A percentile compares a stretch with the other conserved stretches of the same genome.
These are phyloP conservation scores for Fulica atra DNA, from an alignment of 2,113 vertebrate species.

Conservation along the genomic window DNA sequence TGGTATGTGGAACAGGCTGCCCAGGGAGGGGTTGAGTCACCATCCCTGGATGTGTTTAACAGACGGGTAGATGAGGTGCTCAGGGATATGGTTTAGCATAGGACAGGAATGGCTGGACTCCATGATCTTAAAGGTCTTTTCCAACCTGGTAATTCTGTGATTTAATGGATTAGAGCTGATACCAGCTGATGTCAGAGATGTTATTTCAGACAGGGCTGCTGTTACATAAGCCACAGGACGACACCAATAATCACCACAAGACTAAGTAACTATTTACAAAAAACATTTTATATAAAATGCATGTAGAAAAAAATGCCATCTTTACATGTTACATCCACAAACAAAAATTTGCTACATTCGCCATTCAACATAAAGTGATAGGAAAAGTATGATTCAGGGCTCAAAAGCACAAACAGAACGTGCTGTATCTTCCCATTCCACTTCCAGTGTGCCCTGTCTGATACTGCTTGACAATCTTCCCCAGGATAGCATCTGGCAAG, in stretches of 20 bases:
- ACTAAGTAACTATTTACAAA: neutral
- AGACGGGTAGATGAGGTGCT: too few relatives aligned
- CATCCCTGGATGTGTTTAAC: too few relatives aligned
- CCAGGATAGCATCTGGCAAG: neutral
- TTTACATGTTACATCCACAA: neutral
- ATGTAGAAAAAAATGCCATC: slow-evolving; percentile 33
- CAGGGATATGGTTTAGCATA: too few relatives aligned
- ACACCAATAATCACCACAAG: neutral
- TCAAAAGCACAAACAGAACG: neutral
- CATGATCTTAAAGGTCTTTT: too few relatives aligned
- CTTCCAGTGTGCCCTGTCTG: neutral
- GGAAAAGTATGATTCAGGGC: neutral
- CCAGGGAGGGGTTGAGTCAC: too few relatives aligned
- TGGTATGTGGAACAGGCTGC: too few relatives aligned
- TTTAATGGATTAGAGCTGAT: neutral
- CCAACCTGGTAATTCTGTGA: neutral
- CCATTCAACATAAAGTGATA: neutral
- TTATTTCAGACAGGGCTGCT: neutral
- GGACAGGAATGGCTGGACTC: too few relatives aligned
- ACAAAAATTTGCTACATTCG: slow-evolving; percentile 44
- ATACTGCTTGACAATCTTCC: neutral
- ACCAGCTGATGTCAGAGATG: neutral
- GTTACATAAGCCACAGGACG: neutral
- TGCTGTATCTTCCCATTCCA: neutral
- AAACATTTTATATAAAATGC: slow-evolving; percentile 44